A percentile compares a stretch with the other conserved stretches of the same genome.
These are phyloP conservation scores for Petrocephalus schoutedeni DNA, from an alignment of 2,797 vertebrate genomes.

Conservation along the genomic window DNA sequence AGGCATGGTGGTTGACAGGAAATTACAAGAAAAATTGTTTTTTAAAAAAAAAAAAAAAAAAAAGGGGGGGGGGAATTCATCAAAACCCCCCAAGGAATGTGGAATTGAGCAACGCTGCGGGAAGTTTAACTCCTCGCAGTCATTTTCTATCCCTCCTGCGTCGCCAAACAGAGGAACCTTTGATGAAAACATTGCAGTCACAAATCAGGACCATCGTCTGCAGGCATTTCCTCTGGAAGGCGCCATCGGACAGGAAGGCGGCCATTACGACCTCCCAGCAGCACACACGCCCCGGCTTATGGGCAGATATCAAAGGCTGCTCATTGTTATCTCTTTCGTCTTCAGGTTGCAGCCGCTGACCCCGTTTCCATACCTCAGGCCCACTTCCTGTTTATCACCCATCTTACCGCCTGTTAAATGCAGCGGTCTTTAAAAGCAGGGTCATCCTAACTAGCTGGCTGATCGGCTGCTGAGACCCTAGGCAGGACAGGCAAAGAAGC, in stretches of 20 bases:
- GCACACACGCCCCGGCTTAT: conserved; percentile 19
- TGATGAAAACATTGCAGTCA: conserved; percentile 11
- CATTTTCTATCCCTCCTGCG: conserved; percentile 12
- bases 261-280: conserved; percentile 33
- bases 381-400: neutral
- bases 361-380: neutral
- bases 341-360: neutral
- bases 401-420: neutral
- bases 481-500: no score
- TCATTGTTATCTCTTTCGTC: conserved; percentile 40
- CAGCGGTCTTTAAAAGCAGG: neutral
- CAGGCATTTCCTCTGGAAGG: conserved; percentile 27
- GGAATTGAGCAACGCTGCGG: conserved; percentile 15
- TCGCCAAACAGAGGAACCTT: conserved; percentile 20
- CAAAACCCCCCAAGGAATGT: conserved; percentile 27
- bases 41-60: neutral
- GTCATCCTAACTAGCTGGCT: neutral
- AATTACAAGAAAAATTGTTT: conserved; percentile 51
- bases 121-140: conserved; percentile 15
- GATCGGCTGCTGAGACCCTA: no score
- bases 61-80: conserved; percentile 26
- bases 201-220: conserved; percentile 24
- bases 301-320: conserved; percentile 24
- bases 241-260: conserved; percentile 28
- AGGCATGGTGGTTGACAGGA: conserved; percentile 46